phyloP scores from a whole-genome alignment of 2,113 vertebrate genomes.

The Petaurus breviceps region DNA sequence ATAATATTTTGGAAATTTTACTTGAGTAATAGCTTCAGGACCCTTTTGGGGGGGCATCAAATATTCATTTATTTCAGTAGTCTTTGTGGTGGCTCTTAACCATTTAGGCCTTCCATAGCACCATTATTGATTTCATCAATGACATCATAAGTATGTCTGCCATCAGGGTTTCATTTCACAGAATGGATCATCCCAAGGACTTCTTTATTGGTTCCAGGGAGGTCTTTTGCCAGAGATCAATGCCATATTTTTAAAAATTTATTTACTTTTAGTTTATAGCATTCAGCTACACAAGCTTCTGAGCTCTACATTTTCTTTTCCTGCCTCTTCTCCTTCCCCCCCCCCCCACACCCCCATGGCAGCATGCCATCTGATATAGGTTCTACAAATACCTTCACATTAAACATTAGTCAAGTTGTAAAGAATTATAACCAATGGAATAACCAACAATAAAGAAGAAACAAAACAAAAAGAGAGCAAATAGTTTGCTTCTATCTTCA shows the following conservation, averaged over 20 bases:
- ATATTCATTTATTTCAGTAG: accelerated
- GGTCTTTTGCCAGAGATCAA: background rate
- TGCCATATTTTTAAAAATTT: background rate
- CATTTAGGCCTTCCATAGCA: conserved; percentile 1
- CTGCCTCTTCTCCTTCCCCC: too few relatives aligned
- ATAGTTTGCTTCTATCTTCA: too few relatives aligned
- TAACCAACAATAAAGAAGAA: too few relatives aligned
- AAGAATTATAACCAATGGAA: too few relatives aligned
- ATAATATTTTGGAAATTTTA: background rate
- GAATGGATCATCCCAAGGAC: background rate
- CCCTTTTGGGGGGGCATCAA: background rate
- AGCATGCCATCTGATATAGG: too few relatives aligned
- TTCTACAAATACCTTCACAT: too few relatives aligned
- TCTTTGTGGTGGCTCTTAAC: conserved; percentile 66
- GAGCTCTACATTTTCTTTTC: too few relatives aligned
- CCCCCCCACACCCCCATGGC: too few relatives aligned
- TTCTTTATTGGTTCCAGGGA: background rate
- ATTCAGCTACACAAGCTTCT: too few relatives aligned
- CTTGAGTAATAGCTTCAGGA: background rate
- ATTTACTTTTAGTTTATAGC: too few relatives aligned
- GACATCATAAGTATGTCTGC: background rate
- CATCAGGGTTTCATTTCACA: background rate
- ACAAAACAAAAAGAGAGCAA: too few relatives aligned
- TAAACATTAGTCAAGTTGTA: too few relatives aligned
- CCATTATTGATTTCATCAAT: background rate